Percentiles rank a stretch among this genome's conserved stretches.
phyloP scores from a whole-genome alignment of 2,113 vertebrate genomes.

The Chunga burmeisteri region DNA sequence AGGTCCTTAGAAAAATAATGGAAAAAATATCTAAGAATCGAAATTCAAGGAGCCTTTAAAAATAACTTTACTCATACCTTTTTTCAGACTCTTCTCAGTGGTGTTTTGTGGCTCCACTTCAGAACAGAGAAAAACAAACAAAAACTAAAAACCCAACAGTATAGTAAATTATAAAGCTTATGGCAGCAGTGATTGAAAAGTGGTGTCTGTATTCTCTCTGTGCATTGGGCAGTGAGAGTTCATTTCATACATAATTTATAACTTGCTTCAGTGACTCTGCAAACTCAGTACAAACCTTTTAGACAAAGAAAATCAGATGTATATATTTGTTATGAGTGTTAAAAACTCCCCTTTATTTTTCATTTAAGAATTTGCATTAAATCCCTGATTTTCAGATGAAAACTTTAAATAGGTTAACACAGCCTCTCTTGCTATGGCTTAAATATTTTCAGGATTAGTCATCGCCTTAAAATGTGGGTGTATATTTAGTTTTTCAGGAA shows the following conservation, averaged over 20 bases:
- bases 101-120: background rate
- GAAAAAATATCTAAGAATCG: background rate
- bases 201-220: background rate
- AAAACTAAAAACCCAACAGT: background rate
- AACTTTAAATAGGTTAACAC: background rate
- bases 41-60: background rate
- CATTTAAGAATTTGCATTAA: background rate
- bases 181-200: background rate
- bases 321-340: background rate
- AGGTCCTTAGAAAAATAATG: background rate
- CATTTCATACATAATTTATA: constrained; percentile 33
- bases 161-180: background rate
- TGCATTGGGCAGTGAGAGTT: background rate
- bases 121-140: background rate
- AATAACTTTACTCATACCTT: background rate
- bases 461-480: background rate
- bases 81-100: background rate
- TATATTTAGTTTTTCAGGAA: background rate
- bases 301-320: background rate
- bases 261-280: background rate
- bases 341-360: background rate
- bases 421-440: background rate
- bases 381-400: background rate
- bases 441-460: background rate
- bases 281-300: background rate